phyloP scores from a whole-genome alignment of 2,113 vertebrate species.

The Edolisoma coerulescens region DNA sequence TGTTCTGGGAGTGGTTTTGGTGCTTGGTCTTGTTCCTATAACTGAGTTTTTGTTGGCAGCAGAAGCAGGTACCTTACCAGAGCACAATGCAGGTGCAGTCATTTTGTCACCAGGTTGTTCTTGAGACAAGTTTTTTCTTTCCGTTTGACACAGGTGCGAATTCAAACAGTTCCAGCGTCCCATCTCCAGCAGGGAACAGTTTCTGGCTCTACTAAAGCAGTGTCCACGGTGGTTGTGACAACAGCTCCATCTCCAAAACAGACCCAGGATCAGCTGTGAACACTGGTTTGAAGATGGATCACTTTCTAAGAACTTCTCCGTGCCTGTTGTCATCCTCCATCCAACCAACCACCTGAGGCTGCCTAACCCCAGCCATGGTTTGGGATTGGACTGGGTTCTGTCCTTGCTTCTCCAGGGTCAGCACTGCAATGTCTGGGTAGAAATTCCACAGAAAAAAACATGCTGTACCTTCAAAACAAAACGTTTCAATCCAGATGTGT shows the following conservation, averaged over 20 bases:
- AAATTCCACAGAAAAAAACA: neutral
- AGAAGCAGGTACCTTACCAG: neutral
- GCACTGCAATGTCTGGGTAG: neutral
- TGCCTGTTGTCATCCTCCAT: neutral
- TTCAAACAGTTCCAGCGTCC: constrained; percentile 90
- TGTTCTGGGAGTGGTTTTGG: neutral
- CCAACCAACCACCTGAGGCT: neutral
- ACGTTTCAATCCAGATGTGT: neutral
- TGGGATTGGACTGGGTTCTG: neutral
- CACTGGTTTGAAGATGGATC: neutral
- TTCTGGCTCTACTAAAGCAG: constrained; percentile 83
- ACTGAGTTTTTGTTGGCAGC: neutral
- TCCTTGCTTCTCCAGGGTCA: neutral
- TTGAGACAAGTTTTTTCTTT: neutral
- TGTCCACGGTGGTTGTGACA: constrained; percentile 94
- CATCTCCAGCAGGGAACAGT: constrained; percentile 91
- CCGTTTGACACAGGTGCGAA: constrained; percentile 81
- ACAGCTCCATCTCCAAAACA: constrained; percentile 88
- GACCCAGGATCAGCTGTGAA: constrained; percentile 82
- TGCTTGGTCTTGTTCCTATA: neutral
- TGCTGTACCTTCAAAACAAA: neutral
- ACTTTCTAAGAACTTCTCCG: neutral
- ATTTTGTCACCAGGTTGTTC: neutral
- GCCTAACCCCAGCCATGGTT: neutral
- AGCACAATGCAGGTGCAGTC: no score